Conservation (phyloP, 1,140 invertebrate genomes). For the Drosophila equinoxialis region DNA sequence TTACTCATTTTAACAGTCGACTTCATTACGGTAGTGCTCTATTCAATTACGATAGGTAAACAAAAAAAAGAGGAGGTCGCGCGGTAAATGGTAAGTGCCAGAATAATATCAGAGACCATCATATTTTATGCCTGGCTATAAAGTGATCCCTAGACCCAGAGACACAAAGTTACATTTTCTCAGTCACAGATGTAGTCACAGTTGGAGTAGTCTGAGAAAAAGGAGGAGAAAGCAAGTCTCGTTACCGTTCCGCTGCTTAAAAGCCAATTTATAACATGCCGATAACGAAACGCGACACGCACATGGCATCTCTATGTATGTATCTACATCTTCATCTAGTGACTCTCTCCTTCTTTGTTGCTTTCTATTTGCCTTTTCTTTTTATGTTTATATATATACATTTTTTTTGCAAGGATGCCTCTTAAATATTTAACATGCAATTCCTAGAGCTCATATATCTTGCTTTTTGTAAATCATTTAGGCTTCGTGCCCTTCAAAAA, state of each 20-base stretch:
- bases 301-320: slow-evolving; percentile 30
- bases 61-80: neutral
- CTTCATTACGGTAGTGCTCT: slow-evolving; percentile 65
- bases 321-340: slow-evolving; percentile 15
- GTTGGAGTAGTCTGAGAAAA: neutral
- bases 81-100: neutral
- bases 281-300: slow-evolving; percentile 47
- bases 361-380: neutral
- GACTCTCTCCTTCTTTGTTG: neutral
- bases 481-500: slow-evolving; percentile 58
- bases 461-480: slow-evolving; percentile 62
- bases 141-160: slow-evolving; percentile 32
- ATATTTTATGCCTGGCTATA: slow-evolving; percentile 59
- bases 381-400: too few species aligned
- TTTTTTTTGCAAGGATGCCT: slow-evolving; percentile 14
- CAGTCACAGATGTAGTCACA: slow-evolving; percentile 8
- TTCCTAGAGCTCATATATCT: slow-evolving; percentile 55
- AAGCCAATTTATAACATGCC: slow-evolving; percentile 58
- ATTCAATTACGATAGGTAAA: slow-evolving; percentile 61
- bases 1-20: slow-evolving; percentile 52
- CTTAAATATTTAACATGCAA: slow-evolving; percentile 75
- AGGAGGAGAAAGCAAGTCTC: slow-evolving; percentile 4
- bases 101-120: slow-evolving; percentile 40
- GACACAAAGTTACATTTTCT: too few species aligned
- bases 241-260: slow-evolving; percentile 29